A percentile compares a stretch with the other conserved stretches of the same genome.
These are phyloP conservation scores for Acromyrmex heyeri DNA, from an alignment of 1,140 invertebrate genomes.

Conservation along the genomic window DNA sequence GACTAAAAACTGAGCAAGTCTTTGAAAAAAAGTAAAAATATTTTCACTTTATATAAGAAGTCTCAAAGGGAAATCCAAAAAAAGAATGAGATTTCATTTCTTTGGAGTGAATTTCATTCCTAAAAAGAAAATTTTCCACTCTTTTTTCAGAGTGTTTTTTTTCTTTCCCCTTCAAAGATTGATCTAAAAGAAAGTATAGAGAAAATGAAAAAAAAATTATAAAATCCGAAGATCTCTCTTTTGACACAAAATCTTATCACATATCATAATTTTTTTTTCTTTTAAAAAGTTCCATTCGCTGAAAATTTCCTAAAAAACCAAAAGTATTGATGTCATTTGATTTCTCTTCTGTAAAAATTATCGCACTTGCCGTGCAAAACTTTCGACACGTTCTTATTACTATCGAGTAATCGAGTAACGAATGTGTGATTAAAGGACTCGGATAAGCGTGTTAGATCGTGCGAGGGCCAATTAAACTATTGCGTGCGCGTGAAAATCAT, in stretches of 20 bases:
- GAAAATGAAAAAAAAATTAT: neutral
- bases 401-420: neutral
- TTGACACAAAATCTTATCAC: neutral
- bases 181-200: too few species aligned
- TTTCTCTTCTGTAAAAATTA: neutral
- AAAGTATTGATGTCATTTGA: slow-evolving; percentile 15
- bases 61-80: too few species aligned
- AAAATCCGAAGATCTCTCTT: neutral
- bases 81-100: too few species aligned
- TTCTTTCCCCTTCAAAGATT: too few species aligned
- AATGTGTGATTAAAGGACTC: slow-evolving; percentile 28
- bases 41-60: too few species aligned
- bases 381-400: slow-evolving; percentile 50
- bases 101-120: too few species aligned
- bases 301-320: neutral
- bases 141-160: too few species aligned
- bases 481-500: slow-evolving; percentile 51
- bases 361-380: slow-evolving; percentile 4
- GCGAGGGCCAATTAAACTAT: slow-evolving; percentile 47
- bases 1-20: too few species aligned
- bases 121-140: too few species aligned
- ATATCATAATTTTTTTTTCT: neutral
- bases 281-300: neutral
- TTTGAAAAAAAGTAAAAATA: too few species aligned
- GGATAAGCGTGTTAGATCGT: slow-evolving; percentile 52